phyloP scores from a whole-genome alignment of 2,888 invertebrate species.

The Synanthedon myopaeformis region DNA sequence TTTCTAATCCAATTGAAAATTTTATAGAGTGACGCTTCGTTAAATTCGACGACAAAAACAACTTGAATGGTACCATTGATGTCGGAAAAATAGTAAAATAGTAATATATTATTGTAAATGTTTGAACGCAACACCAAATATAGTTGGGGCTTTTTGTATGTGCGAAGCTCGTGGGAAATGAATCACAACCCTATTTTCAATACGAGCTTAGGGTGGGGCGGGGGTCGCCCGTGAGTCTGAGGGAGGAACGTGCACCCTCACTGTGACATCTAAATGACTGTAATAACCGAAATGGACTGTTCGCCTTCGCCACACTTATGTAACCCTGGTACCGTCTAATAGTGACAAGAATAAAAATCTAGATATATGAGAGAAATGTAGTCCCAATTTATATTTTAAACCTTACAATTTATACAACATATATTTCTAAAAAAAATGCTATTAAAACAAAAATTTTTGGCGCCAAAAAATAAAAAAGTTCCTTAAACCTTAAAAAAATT shows the following conservation, averaged over 20 bases:
- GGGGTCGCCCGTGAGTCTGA: constrained; percentile 29
- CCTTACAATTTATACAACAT: too few relatives aligned
- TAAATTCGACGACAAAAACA: neutral
- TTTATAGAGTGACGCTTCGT: too few relatives aligned
- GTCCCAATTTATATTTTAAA: too few relatives aligned
- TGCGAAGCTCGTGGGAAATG: constrained; percentile 61
- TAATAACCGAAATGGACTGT: constrained; percentile 55
- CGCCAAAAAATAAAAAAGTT: too few relatives aligned
- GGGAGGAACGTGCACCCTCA: constrained; percentile 49
- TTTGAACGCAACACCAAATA: constrained; percentile 15
- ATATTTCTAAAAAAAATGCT: too few relatives aligned
- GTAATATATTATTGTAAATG: neutral
- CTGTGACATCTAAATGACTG: constrained; percentile 52
- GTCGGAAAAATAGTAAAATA: neutral
- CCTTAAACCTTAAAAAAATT: too few relatives aligned
- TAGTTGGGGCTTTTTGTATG: constrained; percentile 40
- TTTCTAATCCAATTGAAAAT: too few relatives aligned
- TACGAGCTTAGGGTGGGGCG: constrained; percentile 46
- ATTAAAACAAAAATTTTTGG: too few relatives aligned
- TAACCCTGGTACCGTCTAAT: neutral
- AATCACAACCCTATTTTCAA: constrained; percentile 68
- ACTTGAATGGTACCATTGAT: neutral
- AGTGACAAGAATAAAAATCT: too few relatives aligned
- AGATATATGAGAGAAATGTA: too few relatives aligned
- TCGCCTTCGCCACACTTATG: constrained; percentile 26